These are phyloP conservation scores for Drosophila pallidifrons DNA, from an alignment of 1,140 invertebrate species.

Conservation along the genomic window DNA sequence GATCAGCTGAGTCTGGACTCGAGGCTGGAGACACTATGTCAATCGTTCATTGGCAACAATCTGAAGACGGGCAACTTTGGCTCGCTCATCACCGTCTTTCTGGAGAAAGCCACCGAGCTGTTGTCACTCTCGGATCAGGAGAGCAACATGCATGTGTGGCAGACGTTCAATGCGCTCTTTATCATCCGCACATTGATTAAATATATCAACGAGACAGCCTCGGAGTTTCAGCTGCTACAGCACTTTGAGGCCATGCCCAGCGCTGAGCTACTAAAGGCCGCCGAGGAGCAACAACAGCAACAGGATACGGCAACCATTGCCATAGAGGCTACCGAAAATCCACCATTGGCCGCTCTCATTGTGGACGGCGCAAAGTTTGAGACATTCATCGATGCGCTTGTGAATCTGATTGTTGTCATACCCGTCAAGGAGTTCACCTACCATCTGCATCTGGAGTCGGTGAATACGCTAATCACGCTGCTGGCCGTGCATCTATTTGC, in stretches of 20 bases:
- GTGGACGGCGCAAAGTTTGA: slow-evolving; percentile 82
- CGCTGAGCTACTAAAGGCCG: slow-evolving; percentile 57
- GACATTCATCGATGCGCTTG: slow-evolving; percentile 82
- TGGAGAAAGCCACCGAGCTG: slow-evolving; percentile 91
- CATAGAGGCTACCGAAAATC: slow-evolving; percentile 74
- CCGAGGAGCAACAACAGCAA: slow-evolving; percentile 59
- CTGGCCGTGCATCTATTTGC: slow-evolving; percentile 96
- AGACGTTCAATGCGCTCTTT: slow-evolving; percentile 97
- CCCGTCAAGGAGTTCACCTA: slow-evolving; percentile 91
- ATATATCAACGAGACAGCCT: slow-evolving; percentile 93
- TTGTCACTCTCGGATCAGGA: slow-evolving; percentile 93
- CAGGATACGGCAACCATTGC: slow-evolving; percentile 61
- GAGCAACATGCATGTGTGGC: slow-evolving; percentile 97
- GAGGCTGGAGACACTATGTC: slow-evolving; percentile 89
- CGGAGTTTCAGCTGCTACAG: slow-evolving; percentile 90
- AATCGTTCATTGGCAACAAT: slow-evolving; percentile 92
- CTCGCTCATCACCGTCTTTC: slow-evolving; percentile 93
- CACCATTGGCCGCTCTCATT: slow-evolving; percentile 53
- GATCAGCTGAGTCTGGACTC: slow-evolving; percentile 93
- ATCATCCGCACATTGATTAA: slow-evolving; percentile 95
- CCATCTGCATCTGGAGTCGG: slow-evolving; percentile 93
- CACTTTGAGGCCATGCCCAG: slow-evolving; percentile 89
- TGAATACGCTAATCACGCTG: slow-evolving; percentile 94
- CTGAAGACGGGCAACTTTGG: slow-evolving; percentile 94
- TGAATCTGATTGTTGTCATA: slow-evolving; percentile 83